Percentiles rank a stretch among this genome's conserved stretches.
Conservation (phyloP, 2,113 vertebrate species). For the Vidua macroura region DNA sequence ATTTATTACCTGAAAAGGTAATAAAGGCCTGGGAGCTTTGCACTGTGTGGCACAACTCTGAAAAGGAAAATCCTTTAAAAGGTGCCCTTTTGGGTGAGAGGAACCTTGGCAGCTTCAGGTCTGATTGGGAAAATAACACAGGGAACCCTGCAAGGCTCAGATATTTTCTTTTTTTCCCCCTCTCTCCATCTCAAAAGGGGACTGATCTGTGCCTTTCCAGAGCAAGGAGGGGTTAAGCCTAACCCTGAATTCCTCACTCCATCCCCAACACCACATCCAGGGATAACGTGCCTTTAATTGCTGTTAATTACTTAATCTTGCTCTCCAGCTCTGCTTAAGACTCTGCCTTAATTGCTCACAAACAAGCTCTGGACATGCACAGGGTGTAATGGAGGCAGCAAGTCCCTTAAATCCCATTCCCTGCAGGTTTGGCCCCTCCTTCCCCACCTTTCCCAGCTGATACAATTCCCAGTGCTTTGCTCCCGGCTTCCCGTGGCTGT, state of each 20-base stretch:
- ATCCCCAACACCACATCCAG: background rate
- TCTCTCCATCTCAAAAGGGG: background rate
- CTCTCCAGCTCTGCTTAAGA: background rate
- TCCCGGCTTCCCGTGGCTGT: background rate
- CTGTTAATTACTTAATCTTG: background rate
- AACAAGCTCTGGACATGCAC: background rate
- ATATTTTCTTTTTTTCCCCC: no score
- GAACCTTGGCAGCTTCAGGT: background rate
- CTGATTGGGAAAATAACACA: background rate
- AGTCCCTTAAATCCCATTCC: background rate
- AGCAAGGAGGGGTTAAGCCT: background rate
- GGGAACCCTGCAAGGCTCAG: background rate
- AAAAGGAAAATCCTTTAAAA: background rate
- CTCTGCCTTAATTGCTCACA: background rate
- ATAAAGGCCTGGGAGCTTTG: background rate
- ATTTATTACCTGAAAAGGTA: background rate
- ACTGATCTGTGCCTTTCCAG: background rate
- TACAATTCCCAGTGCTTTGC: background rate
- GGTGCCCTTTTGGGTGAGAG: background rate
- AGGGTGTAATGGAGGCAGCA: background rate
- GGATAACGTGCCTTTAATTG: background rate
- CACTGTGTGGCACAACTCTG: background rate
- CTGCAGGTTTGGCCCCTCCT: background rate
- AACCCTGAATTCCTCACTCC: background rate
- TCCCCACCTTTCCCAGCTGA: background rate